phyloP scores from a whole-genome alignment of 2,888 invertebrate genomes.

The Hylaea fasciaria region DNA sequence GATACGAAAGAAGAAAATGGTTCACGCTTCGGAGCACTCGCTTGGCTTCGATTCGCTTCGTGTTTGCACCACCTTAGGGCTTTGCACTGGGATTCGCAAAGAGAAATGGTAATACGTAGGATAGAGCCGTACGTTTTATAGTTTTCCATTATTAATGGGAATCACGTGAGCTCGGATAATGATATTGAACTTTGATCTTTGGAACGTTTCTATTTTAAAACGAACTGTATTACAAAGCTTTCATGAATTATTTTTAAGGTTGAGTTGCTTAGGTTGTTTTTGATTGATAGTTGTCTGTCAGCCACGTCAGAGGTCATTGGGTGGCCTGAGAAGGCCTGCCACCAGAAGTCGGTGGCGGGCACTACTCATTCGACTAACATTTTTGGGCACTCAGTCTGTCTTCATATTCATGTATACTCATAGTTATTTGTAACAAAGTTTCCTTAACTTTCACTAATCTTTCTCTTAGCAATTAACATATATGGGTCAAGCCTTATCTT shows the following conservation, averaged over 20 bases:
- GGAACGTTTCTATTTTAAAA: not conserved
- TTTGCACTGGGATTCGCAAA: not conserved
- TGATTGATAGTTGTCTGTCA: too few species aligned
- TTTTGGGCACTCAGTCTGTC: not conserved
- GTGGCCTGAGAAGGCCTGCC: too few species aligned
- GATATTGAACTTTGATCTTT: not conserved
- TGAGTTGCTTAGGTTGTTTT: too few species aligned
- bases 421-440: conserved; percentile 6
- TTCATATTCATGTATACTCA: not conserved
- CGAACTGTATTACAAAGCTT: too few species aligned
- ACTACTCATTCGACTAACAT: too few species aligned
- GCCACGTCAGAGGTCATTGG: too few species aligned
- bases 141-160: not conserved
- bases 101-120: not conserved
- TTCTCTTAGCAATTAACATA: conserved; percentile 35
- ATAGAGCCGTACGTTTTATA: not conserved
- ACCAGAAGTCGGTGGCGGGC: too few species aligned
- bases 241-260: too few species aligned
- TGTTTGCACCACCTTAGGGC: not conserved
- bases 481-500: conserved; percentile 37
- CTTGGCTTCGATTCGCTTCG: not conserved
- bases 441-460: conserved; percentile 23
- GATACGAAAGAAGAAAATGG: too few species aligned
- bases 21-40: too few species aligned
- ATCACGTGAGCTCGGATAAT: not conserved